phyloP scores from a whole-genome alignment of 2,113 vertebrate species.

The Dendropsophus ebraccatus region DNA sequence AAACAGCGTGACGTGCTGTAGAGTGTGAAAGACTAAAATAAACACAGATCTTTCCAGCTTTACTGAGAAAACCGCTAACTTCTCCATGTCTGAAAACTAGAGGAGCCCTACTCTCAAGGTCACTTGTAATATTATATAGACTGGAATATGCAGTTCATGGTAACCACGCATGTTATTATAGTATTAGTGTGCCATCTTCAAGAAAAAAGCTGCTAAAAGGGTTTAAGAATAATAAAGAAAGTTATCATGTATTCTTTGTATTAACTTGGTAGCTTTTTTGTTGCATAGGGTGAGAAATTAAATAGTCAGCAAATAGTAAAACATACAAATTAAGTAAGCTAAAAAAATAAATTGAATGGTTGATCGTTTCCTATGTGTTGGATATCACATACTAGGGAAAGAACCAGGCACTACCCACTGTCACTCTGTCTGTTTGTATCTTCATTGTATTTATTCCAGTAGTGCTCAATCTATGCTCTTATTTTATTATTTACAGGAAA shows the following conservation, averaged over 20 bases:
- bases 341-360: neutral
- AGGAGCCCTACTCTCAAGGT: constrained; percentile 11
- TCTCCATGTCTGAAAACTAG: constrained; percentile 26
- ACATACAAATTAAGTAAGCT: neutral
- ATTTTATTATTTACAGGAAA: too few species aligned
- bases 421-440: too few species aligned
- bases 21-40: constrained; percentile 51
- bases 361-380: too few species aligned
- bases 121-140: neutral
- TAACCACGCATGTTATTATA: neutral
- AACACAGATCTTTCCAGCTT: constrained; percentile 49
- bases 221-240: neutral
- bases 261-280: neutral
- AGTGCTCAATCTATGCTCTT: too few species aligned
- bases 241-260: neutral
- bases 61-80: constrained; percentile 39
- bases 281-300: neutral
- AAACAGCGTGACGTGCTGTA: constrained; percentile 49
- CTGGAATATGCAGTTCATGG: neutral
- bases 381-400: too few species aligned
- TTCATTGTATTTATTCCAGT: too few species aligned
- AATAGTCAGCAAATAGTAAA: neutral
- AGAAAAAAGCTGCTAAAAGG: neutral
- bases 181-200: neutral
- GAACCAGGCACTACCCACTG: too few species aligned